Conservation (phyloP, 2,797 vertebrate genomes). For the Malurus leucopterus region DNA sequence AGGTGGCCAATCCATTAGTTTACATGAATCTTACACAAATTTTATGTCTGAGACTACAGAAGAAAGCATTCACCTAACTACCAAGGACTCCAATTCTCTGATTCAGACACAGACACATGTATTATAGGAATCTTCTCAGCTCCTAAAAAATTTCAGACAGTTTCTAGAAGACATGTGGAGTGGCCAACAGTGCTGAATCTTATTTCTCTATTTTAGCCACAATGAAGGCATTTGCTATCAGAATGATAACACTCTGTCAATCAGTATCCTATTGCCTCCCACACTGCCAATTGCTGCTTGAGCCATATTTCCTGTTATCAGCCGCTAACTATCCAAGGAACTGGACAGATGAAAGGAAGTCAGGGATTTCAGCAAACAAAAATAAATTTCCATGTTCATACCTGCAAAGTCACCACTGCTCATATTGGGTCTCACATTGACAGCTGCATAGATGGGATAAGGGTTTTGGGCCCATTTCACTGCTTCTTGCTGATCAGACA, state of each 20-base stretch:
- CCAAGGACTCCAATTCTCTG: background rate
- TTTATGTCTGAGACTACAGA: background rate
- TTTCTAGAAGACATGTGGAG: background rate
- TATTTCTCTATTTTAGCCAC: background rate
- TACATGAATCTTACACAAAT: background rate
- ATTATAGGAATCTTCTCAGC: background rate
- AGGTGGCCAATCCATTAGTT: background rate
- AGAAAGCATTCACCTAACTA: background rate
- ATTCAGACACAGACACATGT: background rate
- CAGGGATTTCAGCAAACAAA: background rate
- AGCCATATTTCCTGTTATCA: background rate
- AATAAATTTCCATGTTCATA: conserved; percentile 15
- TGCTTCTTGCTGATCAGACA: conserved; percentile 75
- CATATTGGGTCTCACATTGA: conserved; percentile 70
- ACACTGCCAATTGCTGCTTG: background rate
- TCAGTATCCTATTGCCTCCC: background rate
- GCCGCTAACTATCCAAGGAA: background rate
- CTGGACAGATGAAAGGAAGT: background rate
- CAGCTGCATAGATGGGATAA: conserved; percentile 74
- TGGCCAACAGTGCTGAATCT: background rate
- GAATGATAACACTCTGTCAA: background rate
- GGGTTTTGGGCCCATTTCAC: conserved; percentile 74
- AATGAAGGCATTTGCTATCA: background rate
- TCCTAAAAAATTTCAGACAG: background rate
- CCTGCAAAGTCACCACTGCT: conserved; percentile 74